Percentiles rank a stretch among this genome's conserved stretches.
Evolutionary conservation across 2,797 vertebrate genomes (phyloP).

Genomic region (Dicrostonyx torquatus): DNA sequence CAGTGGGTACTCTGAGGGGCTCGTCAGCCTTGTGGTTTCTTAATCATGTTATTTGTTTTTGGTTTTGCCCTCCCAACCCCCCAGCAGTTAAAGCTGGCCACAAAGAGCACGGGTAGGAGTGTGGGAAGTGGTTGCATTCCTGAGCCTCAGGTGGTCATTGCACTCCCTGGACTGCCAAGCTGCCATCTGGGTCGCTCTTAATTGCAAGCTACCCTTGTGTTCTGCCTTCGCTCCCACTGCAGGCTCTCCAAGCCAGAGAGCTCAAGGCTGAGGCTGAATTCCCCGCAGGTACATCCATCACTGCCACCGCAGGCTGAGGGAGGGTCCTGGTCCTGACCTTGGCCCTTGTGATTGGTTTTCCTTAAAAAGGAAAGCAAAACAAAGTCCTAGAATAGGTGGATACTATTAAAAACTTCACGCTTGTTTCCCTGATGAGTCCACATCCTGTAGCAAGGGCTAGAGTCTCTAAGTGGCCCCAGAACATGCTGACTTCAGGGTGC

Average conservation of each 20-base stretch:
- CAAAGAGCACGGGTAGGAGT: background rate
- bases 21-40: background rate
- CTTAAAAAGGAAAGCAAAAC: slow-evolving; percentile 49
- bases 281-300: background rate
- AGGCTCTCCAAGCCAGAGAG: slow-evolving; percentile 7
- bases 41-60: background rate
- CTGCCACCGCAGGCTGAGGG: background rate
- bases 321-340: slow-evolving; percentile 10
- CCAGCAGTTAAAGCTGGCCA: slow-evolving; percentile 20
- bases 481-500: background rate
- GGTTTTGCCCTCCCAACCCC: background rate
- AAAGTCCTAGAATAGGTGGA: background rate
- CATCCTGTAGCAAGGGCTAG: background rate
- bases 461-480: background rate
- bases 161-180: background rate
- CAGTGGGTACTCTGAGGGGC: background rate
- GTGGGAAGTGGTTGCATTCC: background rate
- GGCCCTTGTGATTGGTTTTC: background rate
- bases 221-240: background rate
- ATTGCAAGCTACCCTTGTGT: background rate
- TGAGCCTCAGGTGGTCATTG: background rate
- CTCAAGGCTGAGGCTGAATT: background rate
- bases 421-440: slow-evolving; percentile 21
- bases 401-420: background rate
- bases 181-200: slow-evolving; percentile 14